Evolutionary conservation across 2,797 vertebrate species (phyloP).

Genomic region (Smutsia temminckii): DNA sequence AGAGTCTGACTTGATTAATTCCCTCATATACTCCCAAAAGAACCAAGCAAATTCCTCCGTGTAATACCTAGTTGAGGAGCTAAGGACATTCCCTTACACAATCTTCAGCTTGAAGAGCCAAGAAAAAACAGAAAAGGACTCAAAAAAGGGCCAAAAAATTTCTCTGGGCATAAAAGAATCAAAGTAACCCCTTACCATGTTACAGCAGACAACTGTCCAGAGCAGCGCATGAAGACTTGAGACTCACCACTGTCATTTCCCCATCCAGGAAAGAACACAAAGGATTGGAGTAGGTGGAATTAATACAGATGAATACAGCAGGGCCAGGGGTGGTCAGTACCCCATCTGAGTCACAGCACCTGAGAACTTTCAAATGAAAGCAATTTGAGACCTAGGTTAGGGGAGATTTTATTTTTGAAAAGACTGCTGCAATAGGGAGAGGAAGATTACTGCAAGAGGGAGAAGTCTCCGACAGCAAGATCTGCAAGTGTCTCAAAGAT

Average conservation of each 20-base stretch:
- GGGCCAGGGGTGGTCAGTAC: background rate
- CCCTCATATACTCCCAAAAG: background rate
- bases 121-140: background rate
- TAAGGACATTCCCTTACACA: background rate
- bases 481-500: background rate
- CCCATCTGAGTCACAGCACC: background rate
- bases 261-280: background rate
- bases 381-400: background rate
- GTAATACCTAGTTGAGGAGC: background rate
- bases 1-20: background rate
- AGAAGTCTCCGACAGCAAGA: background rate
- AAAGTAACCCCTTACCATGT: background rate
- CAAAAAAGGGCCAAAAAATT: background rate
- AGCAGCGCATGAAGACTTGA: background rate
- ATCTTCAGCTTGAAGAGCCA: background rate
- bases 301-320: background rate
- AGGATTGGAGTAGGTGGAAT: background rate
- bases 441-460: fast-evolving
- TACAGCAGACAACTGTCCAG: background rate
- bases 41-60: background rate
- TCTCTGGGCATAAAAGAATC: background rate
- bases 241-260: background rate
- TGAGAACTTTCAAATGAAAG: background rate
- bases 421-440: background rate
- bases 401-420: background rate